Evolutionary conservation across 2,797 vertebrate species (phyloP).

Genomic region (Eulemur mongoz): DNA sequence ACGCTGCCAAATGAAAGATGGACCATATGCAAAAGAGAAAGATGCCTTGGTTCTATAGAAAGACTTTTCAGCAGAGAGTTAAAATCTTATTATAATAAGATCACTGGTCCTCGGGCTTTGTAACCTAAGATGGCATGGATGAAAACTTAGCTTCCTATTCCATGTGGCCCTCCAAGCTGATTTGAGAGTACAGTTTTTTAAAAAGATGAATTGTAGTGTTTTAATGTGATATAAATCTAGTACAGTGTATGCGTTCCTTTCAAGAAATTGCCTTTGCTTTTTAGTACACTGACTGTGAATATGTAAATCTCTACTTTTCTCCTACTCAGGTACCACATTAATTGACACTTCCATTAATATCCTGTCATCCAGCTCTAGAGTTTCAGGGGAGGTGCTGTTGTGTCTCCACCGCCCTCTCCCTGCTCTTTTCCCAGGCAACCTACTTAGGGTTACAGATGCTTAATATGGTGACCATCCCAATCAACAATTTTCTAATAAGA

Average conservation of each 20-base stretch:
- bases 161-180: neutral
- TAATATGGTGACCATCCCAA: neutral
- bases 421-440: neutral
- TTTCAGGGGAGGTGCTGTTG: neutral
- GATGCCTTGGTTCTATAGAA: neutral
- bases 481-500: neutral
- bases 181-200: neutral
- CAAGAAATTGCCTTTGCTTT: constrained; percentile 15
- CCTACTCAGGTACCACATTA: neutral
- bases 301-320: neutral
- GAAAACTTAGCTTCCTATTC: constrained; percentile 7
- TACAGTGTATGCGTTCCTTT: neutral
- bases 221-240: neutral
- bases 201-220: constrained; percentile 19
- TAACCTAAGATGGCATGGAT: neutral
- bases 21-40: constrained; percentile 2
- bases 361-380: neutral
- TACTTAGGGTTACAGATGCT: neutral
- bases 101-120: neutral
- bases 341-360: neutral
- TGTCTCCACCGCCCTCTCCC: neutral
- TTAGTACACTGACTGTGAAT: neutral
- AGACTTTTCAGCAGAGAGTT: neutral
- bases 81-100: neutral
- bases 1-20: neutral